Percentiles rank a stretch among this genome's conserved stretches.
These are phyloP conservation scores for Acrossocheilus wenchowensis DNA, from an alignment of 2,797 vertebrate species.

Conservation along the genomic window DNA sequence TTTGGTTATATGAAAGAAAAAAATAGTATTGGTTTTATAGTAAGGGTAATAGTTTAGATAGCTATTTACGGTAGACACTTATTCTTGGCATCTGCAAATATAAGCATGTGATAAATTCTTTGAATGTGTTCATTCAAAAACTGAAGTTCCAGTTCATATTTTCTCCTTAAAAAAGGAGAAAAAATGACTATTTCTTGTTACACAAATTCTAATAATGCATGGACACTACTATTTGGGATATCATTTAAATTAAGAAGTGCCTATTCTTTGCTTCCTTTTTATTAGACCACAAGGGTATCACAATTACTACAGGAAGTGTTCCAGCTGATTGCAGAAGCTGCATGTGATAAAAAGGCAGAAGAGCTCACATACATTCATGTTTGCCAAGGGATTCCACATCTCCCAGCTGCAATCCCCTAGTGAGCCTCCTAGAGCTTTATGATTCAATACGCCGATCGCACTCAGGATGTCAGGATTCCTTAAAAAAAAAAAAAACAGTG, in stretches of 20 bases:
- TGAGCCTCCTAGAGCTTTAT: slow-evolving; percentile 10
- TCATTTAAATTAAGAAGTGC: neutral
- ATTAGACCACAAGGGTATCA: slow-evolving; percentile 43
- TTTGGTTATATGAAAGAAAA: neutral
- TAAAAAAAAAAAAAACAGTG: neutral
- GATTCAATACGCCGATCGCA: slow-evolving; percentile 24
- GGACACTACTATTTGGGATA: neutral
- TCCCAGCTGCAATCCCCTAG: slow-evolving; percentile 1
- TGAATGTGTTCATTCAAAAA: neutral
- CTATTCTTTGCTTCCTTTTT: slow-evolving; percentile 42
- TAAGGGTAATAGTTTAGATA: neutral
- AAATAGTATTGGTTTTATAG: neutral
- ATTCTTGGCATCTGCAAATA: neutral
- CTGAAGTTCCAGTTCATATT: neutral
- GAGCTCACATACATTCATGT: slow-evolving; percentile 7
- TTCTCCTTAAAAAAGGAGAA: neutral
- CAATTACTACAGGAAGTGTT: slow-evolving; percentile 41
- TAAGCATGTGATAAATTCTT: neutral
- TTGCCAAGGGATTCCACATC: slow-evolving; percentile 18
- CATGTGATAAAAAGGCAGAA: slow-evolving; percentile 22
- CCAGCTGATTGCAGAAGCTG: slow-evolving; percentile 41
- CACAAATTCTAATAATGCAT: neutral
- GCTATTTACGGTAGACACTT: neutral
- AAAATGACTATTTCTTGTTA: neutral
- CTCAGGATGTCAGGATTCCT: neutral